Evolutionary conservation across 2,888 invertebrate genomes (phyloP).

Genomic region (Harmothoe impar): DNA sequence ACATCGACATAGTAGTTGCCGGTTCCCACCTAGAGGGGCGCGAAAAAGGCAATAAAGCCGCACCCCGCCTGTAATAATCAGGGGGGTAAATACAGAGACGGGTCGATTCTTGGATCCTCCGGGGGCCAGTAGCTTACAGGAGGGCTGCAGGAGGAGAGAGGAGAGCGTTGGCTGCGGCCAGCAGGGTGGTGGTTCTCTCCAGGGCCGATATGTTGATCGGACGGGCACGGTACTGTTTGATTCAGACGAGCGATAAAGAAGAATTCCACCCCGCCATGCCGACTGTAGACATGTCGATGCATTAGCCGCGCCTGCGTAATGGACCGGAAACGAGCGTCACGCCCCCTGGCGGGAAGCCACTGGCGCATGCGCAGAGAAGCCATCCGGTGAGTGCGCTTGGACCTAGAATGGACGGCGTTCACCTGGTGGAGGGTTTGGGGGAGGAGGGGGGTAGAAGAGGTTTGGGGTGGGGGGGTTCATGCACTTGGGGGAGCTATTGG

Average conservation of each 20-base stretch:
- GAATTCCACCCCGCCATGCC: not conserved
- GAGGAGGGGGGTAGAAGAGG: not conserved
- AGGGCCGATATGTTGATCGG: not conserved
- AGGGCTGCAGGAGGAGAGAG: not conserved
- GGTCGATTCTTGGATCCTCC: constrained; percentile 22
- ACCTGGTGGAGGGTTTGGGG: not conserved
- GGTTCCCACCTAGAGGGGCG: not conserved
- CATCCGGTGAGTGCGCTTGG: not conserved
- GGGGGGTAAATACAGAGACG: constrained; percentile 19
- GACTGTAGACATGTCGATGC: not conserved
- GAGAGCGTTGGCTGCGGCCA: not conserved
- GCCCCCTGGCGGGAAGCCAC: constrained; percentile 39
- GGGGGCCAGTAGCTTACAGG: not conserved
- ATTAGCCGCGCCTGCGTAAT: constrained; percentile 15
- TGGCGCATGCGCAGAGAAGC: constrained; percentile 1
- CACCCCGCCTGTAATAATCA: constrained; percentile 18
- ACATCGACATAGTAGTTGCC: constrained; percentile 1
- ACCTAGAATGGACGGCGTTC: not conserved
- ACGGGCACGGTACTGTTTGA: not conserved
- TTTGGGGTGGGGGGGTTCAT: not conserved
- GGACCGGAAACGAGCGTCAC: constrained; percentile 18
- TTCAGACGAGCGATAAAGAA: not conserved
- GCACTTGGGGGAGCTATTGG: not conserved
- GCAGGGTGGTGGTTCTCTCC: not conserved
- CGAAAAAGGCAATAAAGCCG: not conserved